phyloP scores from a whole-genome alignment of 2,113 vertebrate species.

The Crotalus viridis region DNA sequence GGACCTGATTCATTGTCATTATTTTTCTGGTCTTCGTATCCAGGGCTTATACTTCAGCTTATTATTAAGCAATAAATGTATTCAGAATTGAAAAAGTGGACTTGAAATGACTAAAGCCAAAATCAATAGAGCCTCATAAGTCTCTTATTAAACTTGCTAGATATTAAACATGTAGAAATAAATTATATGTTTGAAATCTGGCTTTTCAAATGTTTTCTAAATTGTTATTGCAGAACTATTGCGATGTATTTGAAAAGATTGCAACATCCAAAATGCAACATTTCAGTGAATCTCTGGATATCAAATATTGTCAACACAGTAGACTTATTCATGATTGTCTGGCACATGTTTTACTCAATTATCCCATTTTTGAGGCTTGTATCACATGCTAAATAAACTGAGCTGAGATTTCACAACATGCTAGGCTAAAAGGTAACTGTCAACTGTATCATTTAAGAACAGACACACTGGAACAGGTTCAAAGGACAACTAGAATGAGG shows the following conservation, averaged over 20 bases:
- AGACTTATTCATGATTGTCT: neutral
- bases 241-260: neutral
- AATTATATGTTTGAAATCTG: neutral
- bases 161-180: neutral
- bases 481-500: neutral
- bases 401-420: neutral
- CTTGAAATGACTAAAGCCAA: neutral
- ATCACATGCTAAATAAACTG: neutral
- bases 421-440: neutral
- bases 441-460: neutral
- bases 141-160: neutral
- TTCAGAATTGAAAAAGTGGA: neutral
- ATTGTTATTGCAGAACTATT: neutral
- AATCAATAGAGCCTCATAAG: neutral
- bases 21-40: neutral
- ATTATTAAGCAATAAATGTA: neutral
- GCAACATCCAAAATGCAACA: neutral
- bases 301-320: neutral
- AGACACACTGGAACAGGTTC: neutral
- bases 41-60: neutral
- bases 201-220: neutral
- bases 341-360: neutral
- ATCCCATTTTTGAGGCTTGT: neutral
- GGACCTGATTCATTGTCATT: neutral
- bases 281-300: slow-evolving; percentile 3